A percentile compares a stretch with the other conserved stretches of the same genome.
phyloP scores from a whole-genome alignment of 2,797 vertebrate species.

The Tokudaia muenninki region DNA sequence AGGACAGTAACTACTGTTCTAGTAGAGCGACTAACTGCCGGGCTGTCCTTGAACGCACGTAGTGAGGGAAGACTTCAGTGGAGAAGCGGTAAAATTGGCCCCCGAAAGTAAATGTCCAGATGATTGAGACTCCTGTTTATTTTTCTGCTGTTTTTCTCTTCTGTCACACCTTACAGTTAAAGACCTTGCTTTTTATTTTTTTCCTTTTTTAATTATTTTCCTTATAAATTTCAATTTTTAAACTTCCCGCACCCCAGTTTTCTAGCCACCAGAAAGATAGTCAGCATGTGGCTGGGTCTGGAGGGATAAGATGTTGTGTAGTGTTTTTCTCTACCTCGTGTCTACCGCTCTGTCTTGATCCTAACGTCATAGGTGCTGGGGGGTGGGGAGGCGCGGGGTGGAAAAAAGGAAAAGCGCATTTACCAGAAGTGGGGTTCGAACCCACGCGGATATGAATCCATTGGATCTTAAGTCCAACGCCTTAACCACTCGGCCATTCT shows the following conservation, averaged over 20 bases:
- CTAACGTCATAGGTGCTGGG: neutral
- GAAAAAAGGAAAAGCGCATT: rapidly evolving
- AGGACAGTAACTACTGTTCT: neutral
- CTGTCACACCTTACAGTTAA: neutral
- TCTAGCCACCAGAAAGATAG: neutral
- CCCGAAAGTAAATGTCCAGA: neutral
- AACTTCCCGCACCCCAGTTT: neutral
- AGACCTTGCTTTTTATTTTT: neutral
- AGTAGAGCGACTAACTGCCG: neutral
- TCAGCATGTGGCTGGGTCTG: neutral
- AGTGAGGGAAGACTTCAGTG: neutral
- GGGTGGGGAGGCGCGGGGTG: too few relatives aligned
- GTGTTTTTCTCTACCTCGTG: neutral
- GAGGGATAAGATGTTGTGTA: neutral
- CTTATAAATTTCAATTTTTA: neutral
- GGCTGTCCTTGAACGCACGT: neutral
- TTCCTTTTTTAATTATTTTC: neutral
- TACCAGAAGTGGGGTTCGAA: slow-evolving; percentile 87
- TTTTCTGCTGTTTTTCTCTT: neutral
- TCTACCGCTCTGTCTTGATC: rapidly evolving
- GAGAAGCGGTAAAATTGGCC: neutral
- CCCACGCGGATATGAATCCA: slow-evolving; percentile 82
- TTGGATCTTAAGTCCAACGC: slow-evolving; percentile 87
- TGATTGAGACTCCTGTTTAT: neutral
- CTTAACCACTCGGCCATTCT: slow-evolving; percentile 87